Percentiles rank a stretch among this genome's conserved stretches.
These are phyloP conservation scores for Napeogenes inachia DNA, from an alignment of 2,888 invertebrate genomes.

Conservation along the genomic window DNA sequence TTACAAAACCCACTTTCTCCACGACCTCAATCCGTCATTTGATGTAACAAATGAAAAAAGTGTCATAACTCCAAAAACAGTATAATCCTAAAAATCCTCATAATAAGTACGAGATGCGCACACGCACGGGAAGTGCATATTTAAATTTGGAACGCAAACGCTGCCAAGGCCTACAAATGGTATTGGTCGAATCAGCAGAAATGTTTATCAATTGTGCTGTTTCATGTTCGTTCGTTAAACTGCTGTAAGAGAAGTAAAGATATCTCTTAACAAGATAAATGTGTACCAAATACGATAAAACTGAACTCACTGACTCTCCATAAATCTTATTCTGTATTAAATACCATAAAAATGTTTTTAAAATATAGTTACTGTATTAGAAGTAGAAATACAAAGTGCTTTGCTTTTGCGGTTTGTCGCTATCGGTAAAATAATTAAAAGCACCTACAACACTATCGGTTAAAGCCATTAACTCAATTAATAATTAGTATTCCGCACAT, in stretches of 20 bases:
- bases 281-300: too few species aligned
- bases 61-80: constrained; percentile 15
- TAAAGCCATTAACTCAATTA: constrained; percentile 1
- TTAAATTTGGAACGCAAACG: constrained; percentile 54
- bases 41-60: constrained; percentile 18
- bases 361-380: too few species aligned
- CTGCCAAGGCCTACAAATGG: constrained; percentile 49
- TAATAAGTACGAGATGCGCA: constrained; percentile 26
- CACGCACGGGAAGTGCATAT: constrained; percentile 47
- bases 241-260: neutral
- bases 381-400: too few species aligned
- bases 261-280: too few species aligned
- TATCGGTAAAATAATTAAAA: neutral
- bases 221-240: constrained; percentile 14
- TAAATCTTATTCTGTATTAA: too few species aligned
- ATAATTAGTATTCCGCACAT: constrained; percentile 1
- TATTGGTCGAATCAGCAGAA: constrained; percentile 6
- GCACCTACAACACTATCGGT: neutral
- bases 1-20: constrained; percentile 14
- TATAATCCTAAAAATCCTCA: constrained; percentile 18
- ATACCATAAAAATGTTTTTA: too few species aligned
- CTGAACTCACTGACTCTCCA: too few species aligned
- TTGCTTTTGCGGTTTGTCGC: too few species aligned
- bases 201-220: constrained; percentile 20
- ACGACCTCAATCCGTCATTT: constrained; percentile 23